Evolutionary conservation across 2,888 invertebrate species (phyloP), one percentile per base, ranked within the genome.

Genomic region (Metallyticus violacea): DNA sequence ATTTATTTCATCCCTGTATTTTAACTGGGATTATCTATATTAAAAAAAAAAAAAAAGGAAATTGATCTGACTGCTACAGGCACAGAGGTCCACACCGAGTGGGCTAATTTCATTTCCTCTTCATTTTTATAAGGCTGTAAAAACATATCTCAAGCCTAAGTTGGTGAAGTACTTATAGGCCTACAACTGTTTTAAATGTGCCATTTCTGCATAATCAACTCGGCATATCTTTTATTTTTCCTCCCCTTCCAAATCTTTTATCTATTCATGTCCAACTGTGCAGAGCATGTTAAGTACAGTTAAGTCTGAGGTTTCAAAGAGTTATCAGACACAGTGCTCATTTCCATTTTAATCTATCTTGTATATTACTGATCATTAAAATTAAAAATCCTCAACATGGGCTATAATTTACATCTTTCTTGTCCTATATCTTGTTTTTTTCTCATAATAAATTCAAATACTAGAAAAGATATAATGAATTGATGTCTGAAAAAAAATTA

Each of bases 81-180:
- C 88, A 88, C 88, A 88, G 86, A 87, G 86, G 86, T 88, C 87
- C 86, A 88, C 87, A 88, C 27, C 28, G 85, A 88, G 88, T 87
- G 87, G 40, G 40, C 40, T 62, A 62, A 62, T 62, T 62, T 62
- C 40, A 62, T 62, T 62, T 62, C 40, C 40, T 62, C 40, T 62
- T 62, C 40, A 62, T 62, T 83, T 25, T 83, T 25, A 83, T 83
- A 83, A 77, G 85, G 85, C 87, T 87, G 85, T 78, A 85, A 85
- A 87, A 87, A 87, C 79, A 87, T 85, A 79, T 82, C 79, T 7
- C 82, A 87, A 87, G 82, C 85, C 85, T 85, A 78, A 29, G 26
- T 83, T 79, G 26, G 27, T 81, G 40, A 79, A 76, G n/a, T 62
- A 26, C 77, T 81, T 81, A 85, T 87, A 87, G 87, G 85, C 85